A percentile compares a stretch with the other conserved stretches of the same genome.
These are phyloP conservation scores for Lerema accius DNA, from an alignment of 1,140 invertebrate species.

Conservation along the genomic window DNA sequence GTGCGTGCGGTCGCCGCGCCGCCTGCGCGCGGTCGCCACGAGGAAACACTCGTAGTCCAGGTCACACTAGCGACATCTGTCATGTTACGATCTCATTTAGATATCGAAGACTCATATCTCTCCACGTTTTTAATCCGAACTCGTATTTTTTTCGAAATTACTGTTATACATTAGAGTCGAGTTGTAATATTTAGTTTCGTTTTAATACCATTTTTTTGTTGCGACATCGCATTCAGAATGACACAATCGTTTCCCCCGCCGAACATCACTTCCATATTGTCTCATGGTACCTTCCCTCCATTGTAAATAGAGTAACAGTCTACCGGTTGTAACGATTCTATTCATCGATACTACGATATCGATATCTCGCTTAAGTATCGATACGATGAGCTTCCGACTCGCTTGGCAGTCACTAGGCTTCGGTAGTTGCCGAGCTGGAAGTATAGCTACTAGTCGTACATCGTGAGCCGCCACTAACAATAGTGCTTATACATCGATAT, in stretches of 20 bases:
- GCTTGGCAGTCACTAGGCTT: slow-evolving; percentile 24
- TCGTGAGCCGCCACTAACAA: slow-evolving; percentile 22
- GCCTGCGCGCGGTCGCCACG: slow-evolving; percentile 24
- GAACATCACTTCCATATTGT: slow-evolving; percentile 43
- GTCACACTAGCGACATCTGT: slow-evolving; percentile 14
- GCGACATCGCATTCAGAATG: slow-evolving; percentile 12
- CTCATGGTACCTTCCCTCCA: slow-evolving; percentile 38
- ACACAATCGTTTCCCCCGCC: slow-evolving; percentile 44
- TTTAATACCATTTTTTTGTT: slow-evolving; percentile 9
- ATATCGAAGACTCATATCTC: not conserved
- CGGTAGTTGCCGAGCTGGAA: slow-evolving; percentile 2
- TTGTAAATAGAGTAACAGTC: slow-evolving; percentile 40
- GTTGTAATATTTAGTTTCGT: not conserved
- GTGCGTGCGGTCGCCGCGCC: slow-evolving; percentile 25
- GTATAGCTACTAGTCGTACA: not conserved
- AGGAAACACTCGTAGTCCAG: slow-evolving; percentile 19
- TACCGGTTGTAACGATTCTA: not conserved
- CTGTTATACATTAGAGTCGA: slow-evolving; percentile 1
- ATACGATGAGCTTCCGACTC: slow-evolving; percentile 14
- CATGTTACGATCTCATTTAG: slow-evolving; percentile 9
- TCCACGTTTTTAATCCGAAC: not conserved
- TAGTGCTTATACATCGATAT: slow-evolving; percentile 16
- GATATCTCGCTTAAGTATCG: slow-evolving; percentile 9
- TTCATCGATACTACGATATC: slow-evolving; percentile 4
- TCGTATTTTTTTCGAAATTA: slow-evolving; percentile 8